These are phyloP conservation scores for Nerophis lumbriciformis DNA, from an alignment of 2,113 vertebrate genomes.

Conservation along the genomic window DNA sequence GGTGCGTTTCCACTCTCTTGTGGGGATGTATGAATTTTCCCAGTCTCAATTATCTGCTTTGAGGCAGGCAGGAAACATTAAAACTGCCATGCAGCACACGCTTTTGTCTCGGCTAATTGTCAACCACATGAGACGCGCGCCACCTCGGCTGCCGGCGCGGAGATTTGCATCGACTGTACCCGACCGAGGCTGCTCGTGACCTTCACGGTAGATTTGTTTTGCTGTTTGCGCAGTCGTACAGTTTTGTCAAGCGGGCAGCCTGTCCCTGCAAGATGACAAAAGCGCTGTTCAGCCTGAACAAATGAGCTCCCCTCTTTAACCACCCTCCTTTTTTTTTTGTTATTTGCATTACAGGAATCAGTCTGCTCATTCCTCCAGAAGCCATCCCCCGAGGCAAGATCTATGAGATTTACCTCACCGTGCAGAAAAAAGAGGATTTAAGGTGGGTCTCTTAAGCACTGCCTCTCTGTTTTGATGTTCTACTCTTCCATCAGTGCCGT, in stretches of 20 bases:
- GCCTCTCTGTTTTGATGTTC: slow-evolving; percentile 63
- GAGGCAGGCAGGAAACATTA: slow-evolving; percentile 61
- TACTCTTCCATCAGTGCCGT: slow-evolving; percentile 60
- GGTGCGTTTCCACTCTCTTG: slow-evolving; percentile 45
- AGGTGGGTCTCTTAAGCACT: slow-evolving; percentile 80
- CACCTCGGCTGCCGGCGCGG: slow-evolving; percentile 30
- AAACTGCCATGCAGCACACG: slow-evolving; percentile 41
- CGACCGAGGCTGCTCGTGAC: slow-evolving; percentile 56
- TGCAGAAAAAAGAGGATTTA: slow-evolving; percentile 95
- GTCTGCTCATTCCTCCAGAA: slow-evolving; percentile 95
- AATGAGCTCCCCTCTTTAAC: slow-evolving; percentile 47
- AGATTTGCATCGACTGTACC: slow-evolving; percentile 58
- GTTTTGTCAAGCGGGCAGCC: slow-evolving; percentile 49
- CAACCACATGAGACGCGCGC: slow-evolving; percentile 39
- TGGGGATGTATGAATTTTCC: slow-evolving; percentile 50
- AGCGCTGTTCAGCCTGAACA: slow-evolving; percentile 53
- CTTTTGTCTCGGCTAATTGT: slow-evolving; percentile 69
- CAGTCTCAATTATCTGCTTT: slow-evolving; percentile 63
- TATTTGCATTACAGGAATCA: slow-evolving; percentile 83
- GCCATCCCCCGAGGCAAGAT: slow-evolving; percentile 98
- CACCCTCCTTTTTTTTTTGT: slow-evolving; percentile 50
- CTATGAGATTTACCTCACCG: slow-evolving; percentile 96
- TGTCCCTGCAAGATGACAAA: slow-evolving; percentile 58
- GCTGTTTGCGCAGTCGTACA: slow-evolving; percentile 40
- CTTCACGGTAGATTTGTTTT: slow-evolving; percentile 59